phyloP scores from a whole-genome alignment of 2,797 vertebrate species.

The Ptychadena robeensis region DNA sequence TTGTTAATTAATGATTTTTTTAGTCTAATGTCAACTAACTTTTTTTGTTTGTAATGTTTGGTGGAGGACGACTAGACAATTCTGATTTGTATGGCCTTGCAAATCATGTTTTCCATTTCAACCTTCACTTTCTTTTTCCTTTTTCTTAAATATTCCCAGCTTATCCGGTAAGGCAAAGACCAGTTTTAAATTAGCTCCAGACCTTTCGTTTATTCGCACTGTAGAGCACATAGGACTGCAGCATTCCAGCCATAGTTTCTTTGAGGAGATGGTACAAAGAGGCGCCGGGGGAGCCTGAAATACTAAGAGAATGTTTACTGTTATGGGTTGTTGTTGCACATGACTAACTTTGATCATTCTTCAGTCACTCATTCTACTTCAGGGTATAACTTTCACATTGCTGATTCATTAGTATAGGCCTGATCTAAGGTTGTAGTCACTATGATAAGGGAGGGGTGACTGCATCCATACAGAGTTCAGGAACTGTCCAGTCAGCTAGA shows the following conservation, averaged over 20 bases:
- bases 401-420: neutral
- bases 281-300: neutral
- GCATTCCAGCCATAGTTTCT: neutral
- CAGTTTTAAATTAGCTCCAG: conserved; percentile 75
- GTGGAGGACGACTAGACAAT: neutral
- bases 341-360: conserved; percentile 69
- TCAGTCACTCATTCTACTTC: neutral
- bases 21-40: no score
- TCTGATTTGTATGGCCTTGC: neutral
- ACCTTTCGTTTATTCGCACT: neutral
- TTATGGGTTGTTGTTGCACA: conserved; percentile 23
- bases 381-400: neutral
- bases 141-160: conserved; percentile 67
- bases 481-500: neutral
- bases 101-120: neutral
- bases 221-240: neutral
- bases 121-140: neutral
- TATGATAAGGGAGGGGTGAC: neutral
- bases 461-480: neutral
- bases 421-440: neutral
- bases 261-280: neutral
- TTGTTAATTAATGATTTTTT: no score
- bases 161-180: conserved; percentile 77
- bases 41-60: no score
- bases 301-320: neutral